These are phyloP conservation scores for Hermodice carunculata DNA, from an alignment of 2,888 invertebrate species.

Conservation along the genomic window DNA sequence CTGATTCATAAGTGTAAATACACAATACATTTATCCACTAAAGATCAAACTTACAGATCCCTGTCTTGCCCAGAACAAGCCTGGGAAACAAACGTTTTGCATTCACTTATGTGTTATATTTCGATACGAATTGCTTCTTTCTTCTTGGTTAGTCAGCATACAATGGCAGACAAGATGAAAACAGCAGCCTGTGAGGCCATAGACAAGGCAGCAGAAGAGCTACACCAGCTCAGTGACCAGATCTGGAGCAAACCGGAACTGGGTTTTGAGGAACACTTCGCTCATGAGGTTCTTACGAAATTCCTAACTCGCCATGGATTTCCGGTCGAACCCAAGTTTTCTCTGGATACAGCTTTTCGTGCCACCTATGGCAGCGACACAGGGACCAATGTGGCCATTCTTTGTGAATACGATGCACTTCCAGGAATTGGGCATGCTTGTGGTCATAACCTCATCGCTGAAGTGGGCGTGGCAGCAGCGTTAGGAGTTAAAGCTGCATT, in stretches of 20 bases:
- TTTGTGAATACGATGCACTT: constrained; percentile 65
- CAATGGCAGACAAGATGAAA: constrained; percentile 24
- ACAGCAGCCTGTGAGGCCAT: constrained; percentile 26
- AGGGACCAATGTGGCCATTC: constrained; percentile 49
- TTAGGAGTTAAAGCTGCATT: constrained; percentile 38
- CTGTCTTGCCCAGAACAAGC: too few relatives aligned
- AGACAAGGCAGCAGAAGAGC: constrained; percentile 28
- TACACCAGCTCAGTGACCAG: constrained; percentile 50
- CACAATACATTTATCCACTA: too few relatives aligned
- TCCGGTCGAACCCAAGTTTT: neutral
- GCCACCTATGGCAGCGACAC: neutral
- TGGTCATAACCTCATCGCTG: constrained; percentile 40
- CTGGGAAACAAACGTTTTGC: too few relatives aligned
- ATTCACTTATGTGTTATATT: too few relatives aligned
- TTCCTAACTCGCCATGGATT: neutral
- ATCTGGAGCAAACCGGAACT: constrained; percentile 64
- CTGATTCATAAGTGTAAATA: too few relatives aligned
- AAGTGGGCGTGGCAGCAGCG: constrained; percentile 33
- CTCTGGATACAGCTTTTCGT: constrained; percentile 7
- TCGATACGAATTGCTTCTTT: too few relatives aligned
- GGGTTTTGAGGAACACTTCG: constrained; percentile 51
- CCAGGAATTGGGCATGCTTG: constrained; percentile 34
- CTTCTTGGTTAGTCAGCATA: too few relatives aligned
- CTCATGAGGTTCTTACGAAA: constrained; percentile 47
- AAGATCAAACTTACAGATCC: too few relatives aligned